Base-by-base conservation (phyloP, 2,797 vertebrate species). In the Gymnoscopelus microlampas region DNA sequence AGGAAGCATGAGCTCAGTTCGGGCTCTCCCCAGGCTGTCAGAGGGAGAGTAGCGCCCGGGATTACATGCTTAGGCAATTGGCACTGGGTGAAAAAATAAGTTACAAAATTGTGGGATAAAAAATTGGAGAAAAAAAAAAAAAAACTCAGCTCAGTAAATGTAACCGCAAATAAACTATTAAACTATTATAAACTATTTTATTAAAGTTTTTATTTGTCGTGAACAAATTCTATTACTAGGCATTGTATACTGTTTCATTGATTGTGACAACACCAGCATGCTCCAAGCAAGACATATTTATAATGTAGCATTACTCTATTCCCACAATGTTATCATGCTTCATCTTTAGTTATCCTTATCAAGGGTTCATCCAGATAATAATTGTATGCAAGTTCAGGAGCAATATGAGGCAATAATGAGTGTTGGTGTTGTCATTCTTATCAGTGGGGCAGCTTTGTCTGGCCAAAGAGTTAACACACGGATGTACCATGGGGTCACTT, bases 361-460 rank as follows among this genome's bases (percentile, higher is more conserved):
- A 70, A 86, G 80, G 75, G 87, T 81, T 87, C 84, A 84, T 61
- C 65, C 64, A 78, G 87, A 91, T 91, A 89, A 84, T 69, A 84
- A 76, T 15, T 69, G 24, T 23, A 24, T 67, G 81, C 71, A 85
- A 53, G 77, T 85, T 88, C 84, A 88, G 90, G 81, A 89, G 88
- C 86, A 83, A 78, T 60, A 44, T 71, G 74, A 70, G 26, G 74
- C 66, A 73, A 77, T 75, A 44, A 48, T 51, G 50, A 61, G 67
- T 82, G 68, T 83, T 50, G 57, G 47, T 78, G 79, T 72, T 81
- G 81, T 85, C 77, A 72, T 26, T 74, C 72, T 85, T 88, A 87
- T 88, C 84, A 79, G 62, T 50, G 23, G 29, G 47, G 55, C 13
- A 54, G 62, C 14, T 26, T 19, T 55, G 64, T 39, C 59, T 60